A percentile compares a stretch with the other conserved stretches of the same genome.
phyloP scores from a whole-genome alignment of 2,888 invertebrate genomes.

The Pocota personata region DNA sequence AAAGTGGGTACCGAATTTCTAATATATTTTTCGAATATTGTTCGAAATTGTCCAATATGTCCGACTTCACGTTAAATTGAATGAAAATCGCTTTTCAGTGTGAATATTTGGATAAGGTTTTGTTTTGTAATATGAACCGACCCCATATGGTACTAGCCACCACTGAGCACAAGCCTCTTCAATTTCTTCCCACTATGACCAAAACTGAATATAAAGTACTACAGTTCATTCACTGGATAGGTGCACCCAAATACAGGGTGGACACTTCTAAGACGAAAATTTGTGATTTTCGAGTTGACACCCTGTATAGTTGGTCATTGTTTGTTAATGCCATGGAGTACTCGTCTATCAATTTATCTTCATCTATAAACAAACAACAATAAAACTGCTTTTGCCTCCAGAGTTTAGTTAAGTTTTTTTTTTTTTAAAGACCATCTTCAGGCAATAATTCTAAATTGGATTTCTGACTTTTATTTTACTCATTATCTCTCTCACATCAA shows the following conservation, averaged over 20 bases:
- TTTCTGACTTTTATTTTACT: neutral
- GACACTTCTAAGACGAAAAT: too few relatives aligned
- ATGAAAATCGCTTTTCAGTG: too few relatives aligned
- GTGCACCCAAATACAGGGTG: neutral
- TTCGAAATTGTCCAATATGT: too few relatives aligned
- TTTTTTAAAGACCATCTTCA: neutral
- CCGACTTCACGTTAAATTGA: too few relatives aligned
- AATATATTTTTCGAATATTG: too few relatives aligned
- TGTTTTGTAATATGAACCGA: too few relatives aligned
- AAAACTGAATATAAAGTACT: neutral
- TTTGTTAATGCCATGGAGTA: neutral
- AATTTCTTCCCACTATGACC: neutral
- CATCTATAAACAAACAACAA: neutral
- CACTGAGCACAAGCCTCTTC: too few relatives aligned
- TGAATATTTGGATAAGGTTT: too few relatives aligned
- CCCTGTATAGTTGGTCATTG: too few relatives aligned
- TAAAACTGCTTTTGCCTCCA: neutral
- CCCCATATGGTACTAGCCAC: too few relatives aligned
- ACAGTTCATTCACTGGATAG: neutral
- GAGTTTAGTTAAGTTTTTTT: neutral
- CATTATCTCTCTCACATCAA: neutral
- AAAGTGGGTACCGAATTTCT: too few relatives aligned
- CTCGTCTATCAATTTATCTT: neutral
- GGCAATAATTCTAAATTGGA: neutral
- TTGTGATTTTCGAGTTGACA: too few relatives aligned